phyloP scores from a whole-genome alignment of 2,888 invertebrate species.

The Melipona bicolor region DNA sequence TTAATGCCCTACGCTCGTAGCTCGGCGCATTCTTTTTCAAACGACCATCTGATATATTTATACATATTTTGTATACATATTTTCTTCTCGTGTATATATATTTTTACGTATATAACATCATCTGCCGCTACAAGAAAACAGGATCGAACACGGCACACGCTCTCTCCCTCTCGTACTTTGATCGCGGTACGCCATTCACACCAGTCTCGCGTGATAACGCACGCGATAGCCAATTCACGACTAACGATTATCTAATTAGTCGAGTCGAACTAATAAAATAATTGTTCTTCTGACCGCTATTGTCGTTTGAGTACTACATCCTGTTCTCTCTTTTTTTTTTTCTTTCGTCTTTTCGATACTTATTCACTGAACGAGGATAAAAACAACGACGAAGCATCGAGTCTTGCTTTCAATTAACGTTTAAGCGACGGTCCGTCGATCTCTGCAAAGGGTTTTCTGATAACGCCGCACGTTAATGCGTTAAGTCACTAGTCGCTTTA shows the following conservation, averaged over 20 bases:
- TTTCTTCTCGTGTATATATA: conserved; percentile 19
- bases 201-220: not conserved
- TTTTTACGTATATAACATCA: conserved; percentile 40
- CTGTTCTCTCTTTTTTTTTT: not conserved
- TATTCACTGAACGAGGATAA: not conserved
- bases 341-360: not conserved
- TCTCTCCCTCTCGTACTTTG: not conserved
- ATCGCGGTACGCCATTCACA: not conserved
- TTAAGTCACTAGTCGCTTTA: conserved; percentile 33
- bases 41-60: conserved; percentile 60
- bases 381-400: conserved; percentile 19
- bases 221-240: conserved; percentile 18
- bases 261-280: conserved; percentile 38
- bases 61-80: conserved; percentile 51
- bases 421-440: conserved; percentile 30
- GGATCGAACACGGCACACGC: not conserved
- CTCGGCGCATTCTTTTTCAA: conserved; percentile 44
- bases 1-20: conserved; percentile 59
- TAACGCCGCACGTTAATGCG: conserved; percentile 5
- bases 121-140: conserved; percentile 39
- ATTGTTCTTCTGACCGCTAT: conserved; percentile 38
- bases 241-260: conserved; percentile 29
- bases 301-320: conserved; percentile 43
- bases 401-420: conserved; percentile 8
- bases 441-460: not conserved